A percentile compares a stretch with the other conserved stretches of the same genome.
phyloP scores from a whole-genome alignment of 2,888 invertebrate genomes.

The Willowsia nigromaculata region DNA sequence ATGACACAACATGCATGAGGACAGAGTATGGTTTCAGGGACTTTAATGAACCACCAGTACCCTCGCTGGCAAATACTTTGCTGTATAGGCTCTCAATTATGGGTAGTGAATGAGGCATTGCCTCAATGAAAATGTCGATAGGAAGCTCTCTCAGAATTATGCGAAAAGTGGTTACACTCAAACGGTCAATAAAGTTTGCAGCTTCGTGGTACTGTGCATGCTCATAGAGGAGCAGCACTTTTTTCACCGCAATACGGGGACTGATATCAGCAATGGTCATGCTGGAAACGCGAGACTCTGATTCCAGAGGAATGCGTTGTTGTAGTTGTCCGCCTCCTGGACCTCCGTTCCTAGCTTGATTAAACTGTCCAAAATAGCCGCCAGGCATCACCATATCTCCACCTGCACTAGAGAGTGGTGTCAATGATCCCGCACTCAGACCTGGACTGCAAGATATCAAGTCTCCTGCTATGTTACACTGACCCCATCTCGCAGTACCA shows the following conservation, averaged over 20 bases:
- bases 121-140: constrained; percentile 92
- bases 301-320: constrained; percentile 74
- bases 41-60: constrained; percentile 80
- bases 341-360: constrained; percentile 6
- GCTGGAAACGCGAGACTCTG: constrained; percentile 78
- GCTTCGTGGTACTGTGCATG: constrained; percentile 95
- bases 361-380: constrained; percentile 70
- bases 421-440: constrained; percentile 49
- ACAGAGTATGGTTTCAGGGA: constrained; percentile 86
- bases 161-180: constrained; percentile 90
- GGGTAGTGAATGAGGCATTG: constrained; percentile 92
- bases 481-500: constrained; percentile 28
- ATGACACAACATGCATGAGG: constrained; percentile 91
- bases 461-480: constrained; percentile 76
- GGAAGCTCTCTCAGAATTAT: constrained; percentile 86
- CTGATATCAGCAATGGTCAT: constrained; percentile 81
- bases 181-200: constrained; percentile 89
- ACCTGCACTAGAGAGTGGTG: constrained; percentile 34
- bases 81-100: constrained; percentile 90
- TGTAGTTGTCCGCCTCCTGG: constrained; percentile 33
- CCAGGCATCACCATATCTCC: constrained; percentile 43
- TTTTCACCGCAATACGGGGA: constrained; percentile 82
- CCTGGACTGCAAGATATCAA: constrained; percentile 75
- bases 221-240: constrained; percentile 89
- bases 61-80: constrained; percentile 81